Percentiles rank a stretch among this genome's conserved stretches.
Conservation (phyloP, 2,113 vertebrate species). For the Chitala chitala region DNA sequence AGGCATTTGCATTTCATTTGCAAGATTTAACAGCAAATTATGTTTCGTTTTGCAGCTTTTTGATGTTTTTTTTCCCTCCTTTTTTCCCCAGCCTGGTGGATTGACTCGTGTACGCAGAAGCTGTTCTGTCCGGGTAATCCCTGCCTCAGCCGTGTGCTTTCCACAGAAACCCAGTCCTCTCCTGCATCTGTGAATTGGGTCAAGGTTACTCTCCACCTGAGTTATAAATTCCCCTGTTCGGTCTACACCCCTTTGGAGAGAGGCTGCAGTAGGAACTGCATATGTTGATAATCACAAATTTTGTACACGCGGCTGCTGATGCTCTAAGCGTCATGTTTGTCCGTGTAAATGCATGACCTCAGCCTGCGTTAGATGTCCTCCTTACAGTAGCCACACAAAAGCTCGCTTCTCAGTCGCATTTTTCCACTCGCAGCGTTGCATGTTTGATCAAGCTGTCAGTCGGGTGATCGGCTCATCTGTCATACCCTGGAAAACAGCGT, state of each 20-base stretch:
- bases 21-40: conserved; percentile 44
- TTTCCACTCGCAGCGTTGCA: too few species aligned
- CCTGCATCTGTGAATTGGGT: background rate
- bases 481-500: too few species aligned
- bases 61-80: conserved; percentile 33
- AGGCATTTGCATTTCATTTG: conserved; percentile 45
- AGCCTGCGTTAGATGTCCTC: too few species aligned
- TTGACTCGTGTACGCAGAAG: conserved; percentile 6
- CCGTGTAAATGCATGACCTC: too few species aligned
- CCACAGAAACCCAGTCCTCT: conserved; percentile 25
- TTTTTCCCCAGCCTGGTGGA: conserved; percentile 28
- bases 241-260: background rate
- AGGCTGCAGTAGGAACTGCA: background rate
- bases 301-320: too few species aligned
- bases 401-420: too few species aligned
- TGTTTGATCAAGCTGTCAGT: too few species aligned
- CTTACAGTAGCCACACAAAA: too few species aligned
- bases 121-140: conserved; percentile 27
- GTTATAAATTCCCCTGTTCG: conserved; percentile 24
- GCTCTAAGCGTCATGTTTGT: too few species aligned
- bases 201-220: conserved; percentile 20
- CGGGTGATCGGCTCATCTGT: too few species aligned
- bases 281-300: background rate
- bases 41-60: conserved; percentile 37
- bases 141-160: conserved; percentile 2